Conservation (phyloP, 2,888 invertebrate species). For the Drosophila peninsularis region DNA sequence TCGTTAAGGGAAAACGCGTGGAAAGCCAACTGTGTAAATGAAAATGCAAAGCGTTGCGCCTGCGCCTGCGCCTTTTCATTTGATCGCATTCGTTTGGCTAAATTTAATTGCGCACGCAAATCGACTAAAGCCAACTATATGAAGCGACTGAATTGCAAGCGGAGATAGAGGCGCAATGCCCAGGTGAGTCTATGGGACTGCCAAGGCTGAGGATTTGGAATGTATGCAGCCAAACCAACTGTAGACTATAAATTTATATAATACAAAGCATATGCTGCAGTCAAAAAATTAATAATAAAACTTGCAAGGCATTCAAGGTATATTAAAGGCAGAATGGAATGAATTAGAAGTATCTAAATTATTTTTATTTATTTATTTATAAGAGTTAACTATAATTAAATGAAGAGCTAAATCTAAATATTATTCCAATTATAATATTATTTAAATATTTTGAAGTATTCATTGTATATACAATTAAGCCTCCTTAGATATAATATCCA, state of each 20-base stretch:
- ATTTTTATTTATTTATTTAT: too few species aligned
- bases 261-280: too few species aligned
- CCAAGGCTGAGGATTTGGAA: not conserved
- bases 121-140: not conserved
- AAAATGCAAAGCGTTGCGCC: slow-evolving; percentile 35
- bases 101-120: slow-evolving; percentile 5
- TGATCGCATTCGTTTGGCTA: slow-evolving; percentile 25
- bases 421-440: too few species aligned
- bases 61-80: slow-evolving; percentile 51
- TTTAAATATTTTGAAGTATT: not conserved
- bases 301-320: too few species aligned
- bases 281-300: too few species aligned
- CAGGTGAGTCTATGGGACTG: not conserved
- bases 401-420: too few species aligned
- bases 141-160: too few species aligned
- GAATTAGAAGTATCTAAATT: too few species aligned
- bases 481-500: not conserved
- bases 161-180: too few species aligned
- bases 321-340: too few species aligned
- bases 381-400: too few species aligned
- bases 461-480: not conserved
- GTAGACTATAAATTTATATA: not conserved
- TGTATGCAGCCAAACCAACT: not conserved
- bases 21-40: slow-evolving; percentile 23
- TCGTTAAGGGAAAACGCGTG: slow-evolving; percentile 61